Base-by-base conservation (phyloP, 2,797 vertebrate species). In the Sebastes wilsoni region DNA sequence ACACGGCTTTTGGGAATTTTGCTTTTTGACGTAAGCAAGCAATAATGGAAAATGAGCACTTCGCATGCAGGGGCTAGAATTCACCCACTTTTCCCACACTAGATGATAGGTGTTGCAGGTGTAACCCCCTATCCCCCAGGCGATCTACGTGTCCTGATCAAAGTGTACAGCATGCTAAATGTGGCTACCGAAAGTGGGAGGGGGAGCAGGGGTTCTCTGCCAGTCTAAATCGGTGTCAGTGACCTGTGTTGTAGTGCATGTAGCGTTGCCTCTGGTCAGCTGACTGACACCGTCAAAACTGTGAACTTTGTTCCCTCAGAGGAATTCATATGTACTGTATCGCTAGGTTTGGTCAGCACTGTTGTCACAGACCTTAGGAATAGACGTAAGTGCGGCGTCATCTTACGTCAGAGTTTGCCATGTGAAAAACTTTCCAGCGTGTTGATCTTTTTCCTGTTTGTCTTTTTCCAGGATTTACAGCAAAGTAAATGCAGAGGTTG, bases 251-350 rank as follows among this genome's bases (percentile, higher is more conserved):
- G 89, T 84, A 82, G 73, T 87, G 83, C 84, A 88, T 72, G 84
- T 88, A 67, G 82, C 56, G 64, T 78, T 66, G 61, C 49, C 64
- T 46, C 38, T 20, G 65, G 90, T 89, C 86, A 81, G 83, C 79
- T 81, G 64, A 66, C 62, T 25, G 81, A 87, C 59, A 67, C 59
- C n/a, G 61, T 90, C 77, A 69, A 94, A 92, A 86, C 93, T 92
- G 88, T 95, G 94, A 94, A 94, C 91, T 89, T 92, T 91, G 83
- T 81, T 88, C 88, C 83, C 83, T 83, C 64, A 54, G 64, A 88
- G 66, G 71, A 89, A 87, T 87, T 66, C 82, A 61, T 69, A 76
- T 75, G 81, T 88, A 89, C 84, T 90, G 89, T 91, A 87, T 84
- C 18, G 8, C 55, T 58, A 80, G 66, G 78, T 88, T 83, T 70